Percentiles rank a stretch among this genome's conserved stretches.
phyloP scores from a whole-genome alignment of 2,113 vertebrate genomes.

The Entomyzon cyanotis region DNA sequence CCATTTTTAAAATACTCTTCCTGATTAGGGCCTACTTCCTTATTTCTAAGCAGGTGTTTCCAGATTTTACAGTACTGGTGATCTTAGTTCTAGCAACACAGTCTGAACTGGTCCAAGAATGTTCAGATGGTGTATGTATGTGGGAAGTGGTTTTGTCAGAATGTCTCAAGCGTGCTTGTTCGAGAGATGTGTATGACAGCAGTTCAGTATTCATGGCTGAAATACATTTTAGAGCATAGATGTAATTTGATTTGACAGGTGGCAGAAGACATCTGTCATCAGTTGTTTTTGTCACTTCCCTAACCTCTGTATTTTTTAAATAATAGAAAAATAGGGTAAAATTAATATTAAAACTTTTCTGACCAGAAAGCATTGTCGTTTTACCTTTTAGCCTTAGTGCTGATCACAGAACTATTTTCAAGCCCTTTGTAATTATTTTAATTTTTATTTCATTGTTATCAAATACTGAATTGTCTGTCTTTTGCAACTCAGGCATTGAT shows the following conservation, averaged over 20 bases:
- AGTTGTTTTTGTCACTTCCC: constrained; percentile 12
- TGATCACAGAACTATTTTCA: not conserved
- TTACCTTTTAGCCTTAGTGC: not conserved
- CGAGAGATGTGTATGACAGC: not conserved
- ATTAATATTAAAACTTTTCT: not conserved
- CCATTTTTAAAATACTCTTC: not conserved
- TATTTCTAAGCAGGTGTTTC: constrained; percentile 16
- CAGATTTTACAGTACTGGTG: not conserved
- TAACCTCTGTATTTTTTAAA: not conserved
- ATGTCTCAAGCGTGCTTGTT: constrained; percentile 6
- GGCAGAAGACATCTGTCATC: constrained; percentile 16
- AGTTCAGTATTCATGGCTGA: constrained; percentile 21
- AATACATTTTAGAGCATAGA: constrained; percentile 11
- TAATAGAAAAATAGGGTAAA: not conserved
- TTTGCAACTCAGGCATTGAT: not conserved
- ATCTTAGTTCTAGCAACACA: not conserved
- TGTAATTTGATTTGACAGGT: constrained; percentile 23
- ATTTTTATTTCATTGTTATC: not conserved
- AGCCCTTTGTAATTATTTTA: not conserved
- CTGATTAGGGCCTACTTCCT: not conserved
- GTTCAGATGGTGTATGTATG: not conserved
- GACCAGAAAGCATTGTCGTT: not conserved
- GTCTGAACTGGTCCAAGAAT: not conserved
- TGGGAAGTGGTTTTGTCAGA: constrained; percentile 22
- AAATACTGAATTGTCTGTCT: not conserved